Conservation (phyloP, 2,113 vertebrate genomes). For the Benitochromis conjunctus region DNA sequence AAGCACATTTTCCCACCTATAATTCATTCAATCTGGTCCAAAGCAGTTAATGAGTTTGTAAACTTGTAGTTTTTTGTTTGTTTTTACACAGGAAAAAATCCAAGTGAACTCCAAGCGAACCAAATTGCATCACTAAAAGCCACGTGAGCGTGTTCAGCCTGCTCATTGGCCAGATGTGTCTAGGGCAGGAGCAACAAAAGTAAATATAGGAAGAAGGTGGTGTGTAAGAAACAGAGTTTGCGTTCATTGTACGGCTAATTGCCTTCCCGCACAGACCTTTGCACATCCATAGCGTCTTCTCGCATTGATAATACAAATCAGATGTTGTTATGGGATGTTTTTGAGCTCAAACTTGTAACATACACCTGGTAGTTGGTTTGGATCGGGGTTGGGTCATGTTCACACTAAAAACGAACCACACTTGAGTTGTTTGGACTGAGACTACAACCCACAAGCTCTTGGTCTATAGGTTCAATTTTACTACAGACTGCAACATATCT, state of each 20-base stretch:
- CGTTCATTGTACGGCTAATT: background rate
- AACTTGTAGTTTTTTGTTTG: background rate
- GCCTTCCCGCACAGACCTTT: background rate
- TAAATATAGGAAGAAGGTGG: background rate
- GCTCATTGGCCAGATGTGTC: background rate
- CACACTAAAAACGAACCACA: background rate
- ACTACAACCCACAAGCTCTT: background rate
- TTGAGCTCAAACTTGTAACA: background rate
- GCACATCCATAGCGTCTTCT: background rate
- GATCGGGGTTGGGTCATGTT: fast-evolving
- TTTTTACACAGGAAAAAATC: background rate
- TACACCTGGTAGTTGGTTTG: background rate
- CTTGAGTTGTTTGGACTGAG: background rate
- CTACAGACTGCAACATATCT: background rate
- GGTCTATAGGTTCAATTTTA: background rate
- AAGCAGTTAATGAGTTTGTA: background rate
- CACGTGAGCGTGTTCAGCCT: background rate
- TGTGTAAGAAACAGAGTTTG: background rate
- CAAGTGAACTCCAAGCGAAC: background rate
- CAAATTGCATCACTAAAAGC: background rate
- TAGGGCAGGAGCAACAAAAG: background rate
- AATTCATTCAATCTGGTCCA: background rate
- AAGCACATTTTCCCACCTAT: background rate
- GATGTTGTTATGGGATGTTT: background rate
- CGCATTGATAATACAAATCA: background rate